Evolutionary conservation across 2,113 vertebrate species (phyloP), one percentile per base, ranked within the genome.

Genomic region (Trochalopteron elliotii): DNA sequence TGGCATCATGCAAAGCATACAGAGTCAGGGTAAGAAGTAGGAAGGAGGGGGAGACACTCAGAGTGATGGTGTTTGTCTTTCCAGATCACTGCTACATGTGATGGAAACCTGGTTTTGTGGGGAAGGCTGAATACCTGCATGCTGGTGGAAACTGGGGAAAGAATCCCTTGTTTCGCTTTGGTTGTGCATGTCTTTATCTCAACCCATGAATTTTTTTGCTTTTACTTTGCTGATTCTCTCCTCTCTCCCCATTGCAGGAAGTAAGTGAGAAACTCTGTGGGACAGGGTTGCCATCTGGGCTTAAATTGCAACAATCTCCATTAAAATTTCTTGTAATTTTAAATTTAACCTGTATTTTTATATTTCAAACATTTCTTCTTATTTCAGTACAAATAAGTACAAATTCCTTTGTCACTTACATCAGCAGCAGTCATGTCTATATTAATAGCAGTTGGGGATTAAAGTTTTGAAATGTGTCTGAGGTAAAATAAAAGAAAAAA

Each of bases 41-140:
- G 25, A 70, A 53, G 10, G 27, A 45, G 9, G 16, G 8, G 16
- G 1, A 35, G 5, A n/a, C 0, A 0, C 25, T 70, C 9, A 9
- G n/a, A 53, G 14, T 22, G 10, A 21, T 37, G 22, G 2, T 15
- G 13, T 70, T n/a, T 86, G 12, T 49, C 69, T 71, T 76, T 52
- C 19, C 15, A 69, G 27, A 24, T 57, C 12, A 39, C 18, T 0
- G 0, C 15, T 28, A 12, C 0, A 2, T 0, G 1, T 49, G 35
- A 44, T 40, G 11, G 33, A 63, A 33, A 11, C 17, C 20, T 11
- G 11, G 5, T 47, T 40, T 59, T 2, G 6, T 53, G 14, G 27
- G 11, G 8, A 60, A n/a, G 20, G 31, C 44, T 71, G 20, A n/a
- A 42, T 45, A 15, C 10, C 20, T 90, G 14, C 4, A 4, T 31